These are phyloP conservation scores for Holothuria glaberrima DNA, from an alignment of 35 echinoderm and acorn worm genomes.

Conservation along the genomic window DNA sequence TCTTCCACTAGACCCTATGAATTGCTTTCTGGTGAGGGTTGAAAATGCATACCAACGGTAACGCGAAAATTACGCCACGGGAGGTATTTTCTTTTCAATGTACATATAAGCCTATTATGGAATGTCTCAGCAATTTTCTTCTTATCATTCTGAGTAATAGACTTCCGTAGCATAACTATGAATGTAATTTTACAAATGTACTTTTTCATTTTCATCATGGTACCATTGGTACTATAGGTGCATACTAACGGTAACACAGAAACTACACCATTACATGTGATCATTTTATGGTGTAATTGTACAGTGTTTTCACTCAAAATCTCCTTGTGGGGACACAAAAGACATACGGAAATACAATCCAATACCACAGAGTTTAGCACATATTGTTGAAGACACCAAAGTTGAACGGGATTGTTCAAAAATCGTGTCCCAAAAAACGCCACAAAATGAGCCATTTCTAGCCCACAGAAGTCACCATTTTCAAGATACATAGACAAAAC, in stretches of 20 bases:
- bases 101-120: too few species aligned
- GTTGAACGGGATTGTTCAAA: too few species aligned
- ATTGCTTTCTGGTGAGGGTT: too few species aligned
- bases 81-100: too few species aligned
- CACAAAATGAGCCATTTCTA: background rate
- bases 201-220: too few species aligned
- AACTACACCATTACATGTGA: slow-evolving; percentile 8
- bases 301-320: slow-evolving; percentile 4
- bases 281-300: background rate
- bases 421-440: background rate
- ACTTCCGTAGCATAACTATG: too few species aligned
- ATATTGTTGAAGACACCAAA: background rate
- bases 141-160: too few species aligned
- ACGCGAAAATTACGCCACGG: too few species aligned
- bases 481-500: slow-evolving; percentile 12
- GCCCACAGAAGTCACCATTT: slow-evolving; percentile 8
- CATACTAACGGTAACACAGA: slow-evolving; percentile 16
- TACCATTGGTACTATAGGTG: background rate
- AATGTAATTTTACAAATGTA: too few species aligned
- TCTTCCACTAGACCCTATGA: too few species aligned
- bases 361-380: background rate
- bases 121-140: too few species aligned
- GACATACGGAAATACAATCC: background rate
- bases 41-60: too few species aligned
- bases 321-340: background rate